Evolutionary conservation across 2,888 invertebrate species (phyloP), one percentile per base, ranked within the genome.

Genomic region (Xanthorhoe designata): DNA sequence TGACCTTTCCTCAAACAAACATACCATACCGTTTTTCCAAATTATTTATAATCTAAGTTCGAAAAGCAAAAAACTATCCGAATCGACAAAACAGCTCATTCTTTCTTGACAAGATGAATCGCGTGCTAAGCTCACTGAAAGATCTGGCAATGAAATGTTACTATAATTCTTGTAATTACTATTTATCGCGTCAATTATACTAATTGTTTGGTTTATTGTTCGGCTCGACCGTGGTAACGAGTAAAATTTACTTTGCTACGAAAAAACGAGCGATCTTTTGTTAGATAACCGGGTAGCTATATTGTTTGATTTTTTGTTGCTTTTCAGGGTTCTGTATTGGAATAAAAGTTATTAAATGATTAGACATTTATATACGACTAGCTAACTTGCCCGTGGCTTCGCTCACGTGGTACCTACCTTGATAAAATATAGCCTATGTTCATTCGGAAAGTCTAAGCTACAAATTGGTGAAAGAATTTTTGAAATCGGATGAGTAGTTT

Each of bases 141-240:
- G 70, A 76, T 62, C 70, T 76, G 63, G 68, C 75, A 73, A 69
- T 70, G 70, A 72, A 73, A 74, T 76, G 75, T 75, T 74, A 73
- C 77, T 69, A 78, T 80, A 76, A 78, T 71, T 69, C 59, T 42
- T 64, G 70, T 71, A 79, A 80, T 79, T 77, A 75, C 61, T 62
- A 56, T 56, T 60, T 64, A 59, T 64, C 50, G 17, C 61, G 5
- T 58, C 61, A 66, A 66, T 68, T 63, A 69, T 61, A 70, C 62
- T 68, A 69, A 72, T 72, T 73, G 71, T 70, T 71, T 35, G 9
- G 38, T n/a, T 50, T 59, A 68, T 61, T 68, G 61, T 65, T 59
- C 53, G 17, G 45, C 67, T 61, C 19, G 66, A 45, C 68, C 73
- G 45, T 68, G 66, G 68, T 62, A 63, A 50, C 53, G 61, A 38